Conservation (phyloP, 2,888 invertebrate genomes). For the Drosophila paranaensis region DNA sequence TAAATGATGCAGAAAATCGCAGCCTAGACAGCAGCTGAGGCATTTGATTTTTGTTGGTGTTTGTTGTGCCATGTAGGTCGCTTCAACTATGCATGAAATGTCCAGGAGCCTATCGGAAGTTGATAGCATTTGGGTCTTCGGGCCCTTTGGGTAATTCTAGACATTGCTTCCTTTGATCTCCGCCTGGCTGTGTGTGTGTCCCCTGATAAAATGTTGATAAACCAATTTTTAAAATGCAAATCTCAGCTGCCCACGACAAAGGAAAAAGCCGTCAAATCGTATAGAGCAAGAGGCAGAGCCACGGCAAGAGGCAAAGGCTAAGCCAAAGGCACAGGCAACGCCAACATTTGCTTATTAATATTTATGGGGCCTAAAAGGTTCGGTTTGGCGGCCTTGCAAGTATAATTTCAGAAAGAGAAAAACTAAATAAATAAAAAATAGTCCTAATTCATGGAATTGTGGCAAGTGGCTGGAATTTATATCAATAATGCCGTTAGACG, state of each 20-base stretch:
- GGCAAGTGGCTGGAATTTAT: slow-evolving; percentile 70
- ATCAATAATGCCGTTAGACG: slow-evolving; percentile 73
- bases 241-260: slow-evolving; percentile 67
- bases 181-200: slow-evolving; percentile 22
- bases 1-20: slow-evolving; percentile 77
- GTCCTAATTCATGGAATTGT: slow-evolving; percentile 31
- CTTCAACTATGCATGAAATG: slow-evolving; percentile 65
- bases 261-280: slow-evolving; percentile 30
- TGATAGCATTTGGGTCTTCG: slow-evolving; percentile 43
- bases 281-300: background rate
- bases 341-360: slow-evolving; percentile 46
- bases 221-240: slow-evolving; percentile 70
- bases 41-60: slow-evolving; percentile 74
- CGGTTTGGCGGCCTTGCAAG: slow-evolving; percentile 19
- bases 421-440: background rate
- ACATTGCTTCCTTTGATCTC: slow-evolving; percentile 68
- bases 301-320: no score
- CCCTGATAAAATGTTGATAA: slow-evolving; percentile 65
- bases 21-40: slow-evolving; percentile 45
- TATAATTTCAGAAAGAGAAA: slow-evolving; percentile 13
- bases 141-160: slow-evolving; percentile 62
- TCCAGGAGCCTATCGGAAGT: slow-evolving; percentile 74
- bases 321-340: background rate
- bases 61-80: slow-evolving; percentile 63
- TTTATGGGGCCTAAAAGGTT: slow-evolving; percentile 54